Conservation (phyloP, 2,797 vertebrate genomes). For the Tokudaia muenninki region DNA sequence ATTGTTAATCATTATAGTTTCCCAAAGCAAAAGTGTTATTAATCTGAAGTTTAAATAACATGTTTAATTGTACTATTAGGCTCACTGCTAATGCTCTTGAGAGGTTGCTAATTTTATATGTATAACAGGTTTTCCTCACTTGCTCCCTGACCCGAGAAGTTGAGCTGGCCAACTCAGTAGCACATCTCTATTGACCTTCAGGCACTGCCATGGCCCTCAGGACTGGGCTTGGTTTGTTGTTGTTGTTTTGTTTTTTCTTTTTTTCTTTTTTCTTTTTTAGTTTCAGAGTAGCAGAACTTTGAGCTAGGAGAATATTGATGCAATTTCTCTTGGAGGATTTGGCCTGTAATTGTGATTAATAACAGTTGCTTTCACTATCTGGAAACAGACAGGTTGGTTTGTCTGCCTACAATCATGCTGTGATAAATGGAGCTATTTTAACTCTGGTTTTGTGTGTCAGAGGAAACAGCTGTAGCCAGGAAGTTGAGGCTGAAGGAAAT, state of each 20-base stretch:
- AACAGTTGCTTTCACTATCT: constrained; percentile 96
- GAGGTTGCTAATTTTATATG: constrained; percentile 12
- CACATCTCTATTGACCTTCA: constrained; percentile 88
- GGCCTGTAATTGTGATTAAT: constrained; percentile 99
- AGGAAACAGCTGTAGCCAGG: constrained; percentile 99
- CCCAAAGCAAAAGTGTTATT: constrained; percentile 52
- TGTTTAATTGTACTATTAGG: constrained; percentile 63
- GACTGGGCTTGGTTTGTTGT: background rate
- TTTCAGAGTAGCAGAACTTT: constrained; percentile 79
- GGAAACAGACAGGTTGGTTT: constrained; percentile 96
- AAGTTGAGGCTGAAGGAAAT: constrained; percentile 93
- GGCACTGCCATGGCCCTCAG: constrained; percentile 80
- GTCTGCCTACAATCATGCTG: constrained; percentile 97
- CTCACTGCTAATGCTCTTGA: constrained; percentile 55
- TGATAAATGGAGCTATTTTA: constrained; percentile 99
- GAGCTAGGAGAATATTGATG: constrained; percentile 91
- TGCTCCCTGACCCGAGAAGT: constrained; percentile 75
- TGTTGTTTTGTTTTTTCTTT: background rate
- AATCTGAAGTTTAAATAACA: constrained; percentile 59
- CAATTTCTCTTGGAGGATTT: constrained; percentile 91
- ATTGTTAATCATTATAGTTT: constrained; percentile 43
- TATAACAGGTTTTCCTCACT: constrained; percentile 72
- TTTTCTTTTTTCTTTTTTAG: constrained; percentile 62
- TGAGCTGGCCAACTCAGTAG: constrained; percentile 84
- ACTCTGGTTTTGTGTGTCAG: constrained; percentile 95